These are phyloP conservation scores for Rugalucina vietnamica DNA, from an alignment of 2,888 invertebrate genomes.

Conservation along the genomic window DNA sequence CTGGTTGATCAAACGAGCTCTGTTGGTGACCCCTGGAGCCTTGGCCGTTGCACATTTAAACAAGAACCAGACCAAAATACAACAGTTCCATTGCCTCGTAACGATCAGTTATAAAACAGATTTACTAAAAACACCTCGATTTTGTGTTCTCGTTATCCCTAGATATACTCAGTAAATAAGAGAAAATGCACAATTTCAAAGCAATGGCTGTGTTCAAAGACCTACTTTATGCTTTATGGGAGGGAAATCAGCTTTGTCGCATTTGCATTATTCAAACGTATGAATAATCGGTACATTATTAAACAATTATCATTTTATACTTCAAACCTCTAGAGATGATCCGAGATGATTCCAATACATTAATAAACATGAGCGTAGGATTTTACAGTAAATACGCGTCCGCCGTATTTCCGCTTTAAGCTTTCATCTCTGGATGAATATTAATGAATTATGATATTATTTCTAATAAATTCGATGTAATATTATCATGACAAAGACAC, in stretches of 20 bases:
- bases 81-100: no score
- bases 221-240: no score
- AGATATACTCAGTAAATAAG: no score
- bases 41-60: no score
- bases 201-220: no score
- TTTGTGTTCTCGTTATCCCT: no score
- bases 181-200: no score
- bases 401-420: not conserved
- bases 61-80: no score
- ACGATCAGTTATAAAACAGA: no score
- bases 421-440: not conserved
- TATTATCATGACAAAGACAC: not conserved
- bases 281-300: not conserved
- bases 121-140: no score
- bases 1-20: no score
- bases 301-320: not conserved
- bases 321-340: not conserved
- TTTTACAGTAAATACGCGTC: not conserved
- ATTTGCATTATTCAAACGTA: not conserved
- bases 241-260: not conserved
- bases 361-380: not conserved
- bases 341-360: not conserved
- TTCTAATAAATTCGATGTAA: not conserved
- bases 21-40: no score
- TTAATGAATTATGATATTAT: slow-evolving; percentile 9